Conservation (phyloP, 2,797 vertebrate genomes). For the Cuniculus paca region DNA sequence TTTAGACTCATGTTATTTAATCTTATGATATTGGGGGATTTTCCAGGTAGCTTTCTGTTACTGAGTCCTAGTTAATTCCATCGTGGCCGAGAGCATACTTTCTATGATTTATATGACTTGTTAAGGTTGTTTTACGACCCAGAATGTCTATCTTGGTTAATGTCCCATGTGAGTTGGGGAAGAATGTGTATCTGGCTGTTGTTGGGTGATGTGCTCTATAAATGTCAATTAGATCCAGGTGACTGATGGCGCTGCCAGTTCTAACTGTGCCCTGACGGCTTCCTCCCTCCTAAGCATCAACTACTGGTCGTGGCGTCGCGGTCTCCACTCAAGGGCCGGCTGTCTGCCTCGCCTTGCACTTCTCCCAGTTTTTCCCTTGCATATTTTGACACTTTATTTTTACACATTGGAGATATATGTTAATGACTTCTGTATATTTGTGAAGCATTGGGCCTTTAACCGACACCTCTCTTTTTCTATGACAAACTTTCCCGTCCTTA, state of each 20-base stretch:
- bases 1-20: background rate
- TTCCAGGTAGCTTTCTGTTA: background rate
- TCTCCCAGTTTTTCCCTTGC: background rate
- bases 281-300: background rate
- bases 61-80: background rate
- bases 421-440: accelerated
- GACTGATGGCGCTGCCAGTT: background rate
- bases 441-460: background rate
- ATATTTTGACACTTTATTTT: accelerated
- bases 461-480: background rate
- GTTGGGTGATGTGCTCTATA: background rate
- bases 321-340: background rate
- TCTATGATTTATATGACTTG: background rate
- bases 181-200: background rate
- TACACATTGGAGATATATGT: background rate
- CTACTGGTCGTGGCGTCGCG: accelerated
- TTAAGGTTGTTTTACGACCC: slow-evolving; percentile 30
- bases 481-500: background rate
- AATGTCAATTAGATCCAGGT: slow-evolving; percentile 49
- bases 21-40: background rate
- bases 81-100: background rate
- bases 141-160: slow-evolving; percentile 22
- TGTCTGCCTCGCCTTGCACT: background rate
- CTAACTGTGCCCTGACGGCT: background rate
- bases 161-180: background rate